phyloP scores from a whole-genome alignment of 2,113 vertebrate genomes.

The Oncorhynchus tshawytscha region DNA sequence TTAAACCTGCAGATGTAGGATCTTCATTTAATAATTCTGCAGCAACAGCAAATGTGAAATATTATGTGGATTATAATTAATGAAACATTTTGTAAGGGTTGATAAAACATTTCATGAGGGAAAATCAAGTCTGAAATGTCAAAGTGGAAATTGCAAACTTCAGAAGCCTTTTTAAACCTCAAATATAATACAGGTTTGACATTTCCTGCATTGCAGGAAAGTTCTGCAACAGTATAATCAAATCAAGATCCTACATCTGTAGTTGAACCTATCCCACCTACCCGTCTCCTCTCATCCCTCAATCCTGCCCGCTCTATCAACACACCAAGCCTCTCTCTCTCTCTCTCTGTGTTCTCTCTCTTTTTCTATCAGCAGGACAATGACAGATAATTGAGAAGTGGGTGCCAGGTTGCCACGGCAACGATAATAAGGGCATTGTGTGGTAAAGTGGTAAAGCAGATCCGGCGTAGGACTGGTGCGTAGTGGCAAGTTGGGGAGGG shows the following conservation, averaged over 20 bases:
- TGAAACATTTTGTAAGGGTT: no score
- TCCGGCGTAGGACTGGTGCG: slow-evolving; percentile 36
- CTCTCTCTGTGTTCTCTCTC: slow-evolving; percentile 8
- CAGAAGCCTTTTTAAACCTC: no score
- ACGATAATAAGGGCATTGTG: slow-evolving; percentile 66
- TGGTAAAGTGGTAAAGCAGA: slow-evolving; percentile 51
- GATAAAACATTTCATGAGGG: no score
- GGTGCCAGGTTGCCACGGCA: slow-evolving; percentile 68
- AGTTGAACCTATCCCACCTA: not conserved
- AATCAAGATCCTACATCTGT: no score
- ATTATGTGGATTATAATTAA: no score
- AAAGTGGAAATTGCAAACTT: not conserved
- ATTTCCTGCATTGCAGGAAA: no score
- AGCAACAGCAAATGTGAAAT: no score
- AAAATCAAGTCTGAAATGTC: no score
- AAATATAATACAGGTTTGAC: no score
- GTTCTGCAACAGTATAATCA: no score
- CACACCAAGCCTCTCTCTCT: slow-evolving; percentile 3
- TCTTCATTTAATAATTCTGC: no score
- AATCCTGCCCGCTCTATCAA: not conserved
- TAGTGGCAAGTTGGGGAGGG: slow-evolving; percentile 28
- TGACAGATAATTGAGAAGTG: slow-evolving; percentile 54
- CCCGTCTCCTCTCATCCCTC: slow-evolving; percentile 23
- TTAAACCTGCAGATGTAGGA: no score
- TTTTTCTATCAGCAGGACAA: slow-evolving; percentile 30